These are phyloP conservation scores for Pristionchus arcanus DNA, from an alignment of 2,888 invertebrate species.

Conservation along the genomic window DNA sequence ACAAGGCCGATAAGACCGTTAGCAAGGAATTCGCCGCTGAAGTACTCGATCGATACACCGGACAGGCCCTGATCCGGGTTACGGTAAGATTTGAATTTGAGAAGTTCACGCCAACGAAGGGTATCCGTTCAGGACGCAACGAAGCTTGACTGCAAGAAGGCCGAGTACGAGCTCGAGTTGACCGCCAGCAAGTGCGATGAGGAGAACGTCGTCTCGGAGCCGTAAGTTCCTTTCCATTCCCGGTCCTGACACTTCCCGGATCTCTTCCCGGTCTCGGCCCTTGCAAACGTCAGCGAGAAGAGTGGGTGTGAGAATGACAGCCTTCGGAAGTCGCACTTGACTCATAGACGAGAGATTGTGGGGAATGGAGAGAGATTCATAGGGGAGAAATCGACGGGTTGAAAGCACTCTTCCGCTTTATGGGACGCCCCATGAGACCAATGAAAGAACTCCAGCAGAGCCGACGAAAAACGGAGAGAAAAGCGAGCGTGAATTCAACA, in stretches of 20 bases:
- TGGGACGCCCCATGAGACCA: background rate
- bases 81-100: slow-evolving; percentile 61
- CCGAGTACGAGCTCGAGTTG: slow-evolving; percentile 70
- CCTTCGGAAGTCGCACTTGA: background rate
- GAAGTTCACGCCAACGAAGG: slow-evolving; percentile 1
- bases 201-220: slow-evolving; percentile 67
- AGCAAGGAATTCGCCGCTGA: slow-evolving; percentile 66
- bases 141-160: slow-evolving; percentile 72
- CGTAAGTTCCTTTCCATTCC: slow-evolving; percentile 55
- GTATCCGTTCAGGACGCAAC: slow-evolving; percentile 62
- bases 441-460: slow-evolving; percentile 30
- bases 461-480: background rate
- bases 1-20: slow-evolving; percentile 41
- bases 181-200: slow-evolving; percentile 75
- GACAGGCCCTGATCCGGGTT: slow-evolving; percentile 73
- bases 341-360: background rate
- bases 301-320: slow-evolving; percentile 31
- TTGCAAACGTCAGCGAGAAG: background rate
- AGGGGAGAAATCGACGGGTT: background rate
- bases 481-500: background rate
- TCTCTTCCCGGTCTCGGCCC: background rate
- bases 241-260: slow-evolving; percentile 6
- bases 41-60: slow-evolving; percentile 74
- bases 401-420: slow-evolving; percentile 32
- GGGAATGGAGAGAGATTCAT: background rate